Conservation (phyloP, 2,797 vertebrate genomes). For the Molossus alvarezi region DNA sequence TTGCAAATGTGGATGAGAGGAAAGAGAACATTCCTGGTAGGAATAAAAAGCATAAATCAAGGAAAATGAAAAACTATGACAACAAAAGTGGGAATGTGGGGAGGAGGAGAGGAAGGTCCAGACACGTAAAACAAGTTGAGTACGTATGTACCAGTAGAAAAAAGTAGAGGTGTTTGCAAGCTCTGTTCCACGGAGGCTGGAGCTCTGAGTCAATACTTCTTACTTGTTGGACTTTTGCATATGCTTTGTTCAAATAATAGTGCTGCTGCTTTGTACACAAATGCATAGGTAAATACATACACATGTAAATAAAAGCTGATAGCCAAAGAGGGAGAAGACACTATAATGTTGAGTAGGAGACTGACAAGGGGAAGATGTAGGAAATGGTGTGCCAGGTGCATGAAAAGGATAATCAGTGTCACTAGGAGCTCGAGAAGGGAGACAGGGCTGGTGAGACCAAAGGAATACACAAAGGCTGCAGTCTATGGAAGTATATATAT, state of each 20-base stretch:
- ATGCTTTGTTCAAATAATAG: background rate
- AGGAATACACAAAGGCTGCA: background rate
- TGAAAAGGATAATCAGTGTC: background rate
- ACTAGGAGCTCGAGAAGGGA: too few relatives aligned
- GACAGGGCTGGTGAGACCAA: too few relatives aligned
- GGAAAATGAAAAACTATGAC: background rate
- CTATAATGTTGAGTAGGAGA: background rate
- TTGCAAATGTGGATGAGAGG: background rate
- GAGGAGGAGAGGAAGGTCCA: background rate
- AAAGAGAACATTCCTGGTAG: background rate
- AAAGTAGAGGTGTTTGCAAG: background rate
- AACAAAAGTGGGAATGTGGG: background rate
- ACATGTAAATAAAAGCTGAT: background rate
- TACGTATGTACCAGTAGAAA: background rate
- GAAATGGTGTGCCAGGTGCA: background rate
- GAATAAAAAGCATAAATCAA: background rate
- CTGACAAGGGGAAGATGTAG: background rate
- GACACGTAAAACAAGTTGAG: background rate
- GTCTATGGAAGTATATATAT: background rate
- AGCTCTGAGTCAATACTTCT: background rate
- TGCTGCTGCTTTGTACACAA: background rate
- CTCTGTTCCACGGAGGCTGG: background rate
- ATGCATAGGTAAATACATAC: background rate
- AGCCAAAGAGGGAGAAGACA: background rate
- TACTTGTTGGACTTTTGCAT: background rate